Percentiles rank a stretch among this genome's conserved stretches.
Evolutionary conservation across 2,888 invertebrate genomes (phyloP).

Genomic region (Fragum whitleyi): DNA sequence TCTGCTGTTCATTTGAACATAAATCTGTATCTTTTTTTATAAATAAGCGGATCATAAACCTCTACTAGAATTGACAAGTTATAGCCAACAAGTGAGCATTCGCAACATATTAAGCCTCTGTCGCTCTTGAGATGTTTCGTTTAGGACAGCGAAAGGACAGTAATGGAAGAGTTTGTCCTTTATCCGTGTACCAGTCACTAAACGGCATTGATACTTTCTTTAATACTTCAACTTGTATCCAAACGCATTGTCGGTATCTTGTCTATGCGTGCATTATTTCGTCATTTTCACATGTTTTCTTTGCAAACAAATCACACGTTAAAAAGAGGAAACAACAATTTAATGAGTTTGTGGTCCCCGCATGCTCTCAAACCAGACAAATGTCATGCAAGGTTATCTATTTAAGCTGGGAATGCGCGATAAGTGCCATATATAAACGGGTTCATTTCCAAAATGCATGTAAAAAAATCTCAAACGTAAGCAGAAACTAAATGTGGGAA

Average conservation of each 20-base stretch:
- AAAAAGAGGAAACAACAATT: slow-evolving; percentile 20
- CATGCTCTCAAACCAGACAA: not conserved
- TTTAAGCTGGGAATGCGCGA: not conserved
- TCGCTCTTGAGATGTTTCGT: too few species aligned
- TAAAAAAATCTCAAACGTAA: too few species aligned
- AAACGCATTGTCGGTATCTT: not conserved
- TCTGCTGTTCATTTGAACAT: too few species aligned
- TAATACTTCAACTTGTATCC: not conserved
- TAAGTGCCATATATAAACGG: not conserved
- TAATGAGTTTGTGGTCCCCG: slow-evolving; percentile 7
- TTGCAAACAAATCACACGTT: slow-evolving; percentile 17
- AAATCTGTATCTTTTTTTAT: too few species aligned
- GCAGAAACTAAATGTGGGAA: too few species aligned
- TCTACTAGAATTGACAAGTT: too few species aligned
- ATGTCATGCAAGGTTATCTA: slow-evolving; percentile 8
- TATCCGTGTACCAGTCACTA: not conserved
- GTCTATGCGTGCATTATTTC: slow-evolving; percentile 7
- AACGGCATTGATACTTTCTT: not conserved
- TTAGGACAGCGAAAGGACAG: too few species aligned
- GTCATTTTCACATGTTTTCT: not conserved
- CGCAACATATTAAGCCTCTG: too few species aligned
- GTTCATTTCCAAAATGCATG: too few species aligned
- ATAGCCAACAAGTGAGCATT: too few species aligned
- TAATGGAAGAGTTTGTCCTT: too few species aligned
- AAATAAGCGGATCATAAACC: too few species aligned